Percentiles rank a stretch among this genome's conserved stretches.
Conservation (phyloP, 2,797 vertebrate species). For the Poeciliopsis gracilis region DNA sequence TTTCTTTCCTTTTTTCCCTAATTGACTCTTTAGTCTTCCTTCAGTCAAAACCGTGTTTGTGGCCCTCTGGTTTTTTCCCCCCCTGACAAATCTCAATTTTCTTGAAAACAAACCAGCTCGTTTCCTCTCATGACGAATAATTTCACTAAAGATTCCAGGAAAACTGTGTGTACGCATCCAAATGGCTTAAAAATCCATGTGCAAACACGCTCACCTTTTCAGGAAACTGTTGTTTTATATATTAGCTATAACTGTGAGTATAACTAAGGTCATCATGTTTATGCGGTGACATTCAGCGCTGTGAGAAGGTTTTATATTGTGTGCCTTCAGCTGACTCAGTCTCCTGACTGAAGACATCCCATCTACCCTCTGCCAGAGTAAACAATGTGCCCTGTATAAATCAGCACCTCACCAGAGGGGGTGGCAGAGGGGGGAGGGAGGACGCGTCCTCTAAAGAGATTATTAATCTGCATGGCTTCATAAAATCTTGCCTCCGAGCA, state of each 20-base stretch:
- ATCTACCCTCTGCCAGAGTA: conserved; percentile 22
- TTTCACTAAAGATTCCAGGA: neutral
- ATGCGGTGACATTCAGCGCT: conserved; percentile 15
- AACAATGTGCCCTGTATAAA: conserved; percentile 22
- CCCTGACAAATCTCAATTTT: neutral
- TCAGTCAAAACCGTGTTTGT: neutral
- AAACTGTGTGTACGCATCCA: neutral
- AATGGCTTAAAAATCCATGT: neutral
- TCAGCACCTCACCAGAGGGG: conserved; percentile 13
- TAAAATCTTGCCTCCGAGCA: conserved; percentile 48
- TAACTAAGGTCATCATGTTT: conserved; percentile 9
- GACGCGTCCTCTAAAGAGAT: conserved; percentile 39
- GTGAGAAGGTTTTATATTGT: conserved; percentile 24
- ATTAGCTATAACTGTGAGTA: neutral
- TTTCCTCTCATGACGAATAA: too few relatives aligned
- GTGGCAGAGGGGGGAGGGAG: neutral
- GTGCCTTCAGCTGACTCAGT: conserved; percentile 26
- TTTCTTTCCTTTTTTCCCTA: neutral
- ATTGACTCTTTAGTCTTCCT: neutral
- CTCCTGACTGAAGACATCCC: conserved; percentile 13
- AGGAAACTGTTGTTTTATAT: conserved; percentile 6
- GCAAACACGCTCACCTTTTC: neutral
- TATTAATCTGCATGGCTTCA: conserved; percentile 45
- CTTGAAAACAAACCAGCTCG: neutral
- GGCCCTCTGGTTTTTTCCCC: neutral